Evolutionary conservation across 1,140 invertebrate genomes (phyloP).

Genomic region (Episyrphus balteatus): DNA sequence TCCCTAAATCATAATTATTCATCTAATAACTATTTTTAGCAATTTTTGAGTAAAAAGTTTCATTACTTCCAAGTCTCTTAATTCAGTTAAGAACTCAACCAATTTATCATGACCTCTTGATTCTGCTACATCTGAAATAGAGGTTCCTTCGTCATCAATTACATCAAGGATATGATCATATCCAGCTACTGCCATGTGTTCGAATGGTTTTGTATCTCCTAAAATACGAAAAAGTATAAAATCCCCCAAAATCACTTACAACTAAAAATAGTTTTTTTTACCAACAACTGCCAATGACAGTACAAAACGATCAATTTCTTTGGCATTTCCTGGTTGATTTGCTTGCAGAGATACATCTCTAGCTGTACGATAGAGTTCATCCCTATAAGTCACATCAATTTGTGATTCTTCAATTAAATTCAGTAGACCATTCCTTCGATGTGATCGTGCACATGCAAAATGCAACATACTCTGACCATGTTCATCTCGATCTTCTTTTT

Average conservation of each 20-base stretch:
- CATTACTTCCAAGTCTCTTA: constrained; percentile 61
- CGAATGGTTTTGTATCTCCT: constrained; percentile 67
- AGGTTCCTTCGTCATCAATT: constrained; percentile 51
- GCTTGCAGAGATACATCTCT: constrained; percentile 73
- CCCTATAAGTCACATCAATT: constrained; percentile 64
- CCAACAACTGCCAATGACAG: constrained; percentile 63
- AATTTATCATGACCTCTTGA: constrained; percentile 53
- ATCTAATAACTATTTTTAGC: not conserved
- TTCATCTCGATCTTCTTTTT: constrained; percentile 49
- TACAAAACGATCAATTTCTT: constrained; percentile 70
- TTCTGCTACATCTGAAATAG: constrained; percentile 55
- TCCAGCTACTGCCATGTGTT: constrained; percentile 67
- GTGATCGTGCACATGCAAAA: constrained; percentile 67
- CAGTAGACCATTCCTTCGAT: constrained; percentile 62
- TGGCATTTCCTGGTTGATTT: constrained; percentile 65
- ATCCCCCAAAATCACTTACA: constrained; percentile 1
- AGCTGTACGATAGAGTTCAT: constrained; percentile 73
- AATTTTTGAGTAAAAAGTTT: not conserved
- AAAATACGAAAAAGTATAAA: constrained; percentile 11
- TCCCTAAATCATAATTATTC: constrained; percentile 48
- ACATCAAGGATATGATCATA: constrained; percentile 80
- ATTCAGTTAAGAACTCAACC: constrained; percentile 51
- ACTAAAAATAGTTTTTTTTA: constrained; percentile 26
- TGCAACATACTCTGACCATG: constrained; percentile 82
- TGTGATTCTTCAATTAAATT: constrained; percentile 65